Evolutionary conservation across 2,113 vertebrate species (phyloP).

Genomic region (Gymnobelideus leadbeateri): DNA sequence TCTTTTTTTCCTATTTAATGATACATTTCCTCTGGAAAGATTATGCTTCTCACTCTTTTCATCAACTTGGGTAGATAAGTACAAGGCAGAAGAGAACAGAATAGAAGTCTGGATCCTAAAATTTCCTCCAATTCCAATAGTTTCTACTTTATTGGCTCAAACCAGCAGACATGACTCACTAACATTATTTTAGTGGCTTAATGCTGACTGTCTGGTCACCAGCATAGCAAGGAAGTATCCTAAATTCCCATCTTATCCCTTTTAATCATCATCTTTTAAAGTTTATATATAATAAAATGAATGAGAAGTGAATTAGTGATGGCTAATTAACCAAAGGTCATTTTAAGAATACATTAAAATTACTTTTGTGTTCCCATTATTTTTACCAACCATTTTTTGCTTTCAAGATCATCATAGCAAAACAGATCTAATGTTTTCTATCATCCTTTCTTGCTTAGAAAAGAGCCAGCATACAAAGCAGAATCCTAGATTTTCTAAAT

Average conservation of each 20-base stretch:
- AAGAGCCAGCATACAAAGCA: background rate
- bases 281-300: background rate
- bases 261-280: constrained; percentile 17
- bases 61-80: background rate
- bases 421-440: constrained; percentile 27
- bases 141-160: background rate
- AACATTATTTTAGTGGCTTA: background rate
- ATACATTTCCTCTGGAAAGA: background rate
- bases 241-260: background rate
- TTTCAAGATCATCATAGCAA: constrained; percentile 42
- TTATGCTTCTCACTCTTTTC: background rate
- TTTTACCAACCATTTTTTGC: background rate
- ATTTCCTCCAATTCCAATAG: background rate
- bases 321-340: background rate
- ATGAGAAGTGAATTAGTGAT: background rate
- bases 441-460: constrained; percentile 22
- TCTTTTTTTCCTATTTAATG: background rate
- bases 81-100: background rate
- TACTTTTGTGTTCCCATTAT: background rate
- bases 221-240: background rate
- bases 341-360: constrained; percentile 7
- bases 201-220: background rate
- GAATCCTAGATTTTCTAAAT: background rate
- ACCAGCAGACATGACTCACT: background rate
- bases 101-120: background rate